Evolutionary conservation across 1,140 invertebrate species (phyloP).

Genomic region (Halesus radiatus): DNA sequence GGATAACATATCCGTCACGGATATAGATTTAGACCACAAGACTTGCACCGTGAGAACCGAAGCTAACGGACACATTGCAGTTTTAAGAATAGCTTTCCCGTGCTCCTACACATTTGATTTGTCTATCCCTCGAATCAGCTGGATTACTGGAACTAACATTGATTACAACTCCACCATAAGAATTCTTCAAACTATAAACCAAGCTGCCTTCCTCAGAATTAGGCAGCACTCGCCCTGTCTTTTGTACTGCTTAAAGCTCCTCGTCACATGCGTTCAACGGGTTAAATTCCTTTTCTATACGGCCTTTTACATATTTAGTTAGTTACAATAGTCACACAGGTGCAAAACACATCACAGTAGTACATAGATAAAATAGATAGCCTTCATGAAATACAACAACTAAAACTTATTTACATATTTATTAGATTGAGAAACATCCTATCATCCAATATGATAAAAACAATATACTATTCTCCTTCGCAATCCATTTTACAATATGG

Average conservation of each 20-base stretch:
- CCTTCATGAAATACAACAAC: no score
- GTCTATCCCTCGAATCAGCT: slow-evolving; percentile 68
- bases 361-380: no score
- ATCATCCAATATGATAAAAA: no score
- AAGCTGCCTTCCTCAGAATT: slow-evolving; percentile 66
- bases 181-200: slow-evolving; percentile 68
- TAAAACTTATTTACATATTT: no score
- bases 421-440: no score
- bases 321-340: no score
- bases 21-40: slow-evolving; percentile 80
- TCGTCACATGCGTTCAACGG: slow-evolving; percentile 67
- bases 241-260: slow-evolving; percentile 67
- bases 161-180: slow-evolving; percentile 67
- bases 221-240: slow-evolving; percentile 66
- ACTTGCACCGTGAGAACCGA: slow-evolving; percentile 82
- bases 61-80: slow-evolving; percentile 80
- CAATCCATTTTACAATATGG: no score
- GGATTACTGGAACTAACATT: slow-evolving; percentile 68
- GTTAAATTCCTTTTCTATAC: no score
- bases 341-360: no score
- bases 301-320: no score
- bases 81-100: slow-evolving; percentile 87
- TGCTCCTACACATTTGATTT: slow-evolving; percentile 80
- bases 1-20: slow-evolving; percentile 88
- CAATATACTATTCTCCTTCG: no score